Evolutionary conservation across 1,140 invertebrate genomes (phyloP).

Genomic region (Drosophila navojoa): DNA sequence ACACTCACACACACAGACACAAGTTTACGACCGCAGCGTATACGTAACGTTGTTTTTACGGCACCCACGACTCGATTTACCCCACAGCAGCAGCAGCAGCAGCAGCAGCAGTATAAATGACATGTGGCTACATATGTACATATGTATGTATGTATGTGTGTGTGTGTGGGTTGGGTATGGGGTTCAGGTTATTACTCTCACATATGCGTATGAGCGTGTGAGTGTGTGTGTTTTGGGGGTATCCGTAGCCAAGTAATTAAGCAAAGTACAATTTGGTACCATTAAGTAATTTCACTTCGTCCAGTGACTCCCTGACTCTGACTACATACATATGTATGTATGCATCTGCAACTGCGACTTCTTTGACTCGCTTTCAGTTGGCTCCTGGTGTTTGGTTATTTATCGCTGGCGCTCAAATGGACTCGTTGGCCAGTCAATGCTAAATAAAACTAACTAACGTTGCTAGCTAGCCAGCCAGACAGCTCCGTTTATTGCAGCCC

Average conservation of each 20-base stretch:
- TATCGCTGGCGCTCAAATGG: conserved; percentile 64
- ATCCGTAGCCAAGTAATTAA: conserved; percentile 81
- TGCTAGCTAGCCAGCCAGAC: background rate
- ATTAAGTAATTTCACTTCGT: conserved; percentile 82
- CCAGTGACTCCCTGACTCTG: conserved; percentile 71
- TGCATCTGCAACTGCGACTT: background rate
- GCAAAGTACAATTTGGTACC: conserved; percentile 82
- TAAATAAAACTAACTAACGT: conserved; percentile 10
- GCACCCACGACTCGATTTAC: conserved; percentile 68
- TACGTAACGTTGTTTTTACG: conserved; percentile 77
- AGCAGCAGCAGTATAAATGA: conserved; percentile 57
- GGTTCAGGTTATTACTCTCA: background rate
- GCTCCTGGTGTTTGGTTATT: conserved; percentile 30
- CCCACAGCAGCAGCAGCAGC: background rate
- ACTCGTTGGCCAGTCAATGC: conserved; percentile 52
- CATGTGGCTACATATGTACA: conserved; percentile 43
- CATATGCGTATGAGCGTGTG: conserved; percentile 2
- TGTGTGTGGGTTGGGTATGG: background rate
- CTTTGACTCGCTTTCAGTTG: background rate
- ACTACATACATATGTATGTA: too few species aligned
- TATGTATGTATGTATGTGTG: background rate
- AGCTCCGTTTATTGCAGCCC: background rate
- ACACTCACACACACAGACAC: conserved; percentile 16
- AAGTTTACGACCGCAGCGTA: conserved; percentile 65
- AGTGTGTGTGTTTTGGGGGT: conserved; percentile 30